Base-by-base conservation (phyloP, 2,888 invertebrate genomes). In the Zonitis immaculata region DNA sequence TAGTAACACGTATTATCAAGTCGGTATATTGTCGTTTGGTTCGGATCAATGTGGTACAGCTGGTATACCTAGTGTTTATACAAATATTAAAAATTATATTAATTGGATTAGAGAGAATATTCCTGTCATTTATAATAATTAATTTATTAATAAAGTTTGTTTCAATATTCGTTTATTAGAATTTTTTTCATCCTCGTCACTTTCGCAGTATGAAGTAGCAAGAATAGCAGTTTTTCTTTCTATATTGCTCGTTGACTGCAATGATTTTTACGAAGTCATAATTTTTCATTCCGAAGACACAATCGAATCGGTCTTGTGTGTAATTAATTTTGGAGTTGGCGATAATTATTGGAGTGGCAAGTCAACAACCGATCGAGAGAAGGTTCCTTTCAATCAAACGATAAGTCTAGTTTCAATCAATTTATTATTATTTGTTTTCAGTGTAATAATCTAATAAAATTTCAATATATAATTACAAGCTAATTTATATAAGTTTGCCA, bases 11-110 rank as follows among this genome's bases (percentile, higher is more conserved):
- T 81, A 80, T 71, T 80, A 82, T 49, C 85, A 88, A 81, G 80
- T 89, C 57, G 90, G 89, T 26, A 86, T 90, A 30, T 82, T 90
- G 58, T 89, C 89, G 0, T 89, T 89, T 63, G 90, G 90, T 1
- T 88, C 89, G 0, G 88, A 87, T 62, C 87, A 88, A 71, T 87
- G 89, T 65, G 86, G 87, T 20, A 84, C 83, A 16, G 77, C 82
- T 51, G 87, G 87, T 3, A 80, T 88, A 0, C 89, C 89, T 2
- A 88, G 89, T 62, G 89, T 88, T 0, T 89, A 89, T 68, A 86
- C 88, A 0, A 86, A 87, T 62, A 79, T 89, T 43, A 86, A 85
- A 20, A 86, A 86, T 70, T 89, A 89, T 65, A 77, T 84, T 32
- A 80, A 81, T 28, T 90, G 90, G 90, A 89, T 90, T 52, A 79